phyloP scores from a whole-genome alignment of 2,888 invertebrate genomes.

The Lasioglossum marginatum region DNA sequence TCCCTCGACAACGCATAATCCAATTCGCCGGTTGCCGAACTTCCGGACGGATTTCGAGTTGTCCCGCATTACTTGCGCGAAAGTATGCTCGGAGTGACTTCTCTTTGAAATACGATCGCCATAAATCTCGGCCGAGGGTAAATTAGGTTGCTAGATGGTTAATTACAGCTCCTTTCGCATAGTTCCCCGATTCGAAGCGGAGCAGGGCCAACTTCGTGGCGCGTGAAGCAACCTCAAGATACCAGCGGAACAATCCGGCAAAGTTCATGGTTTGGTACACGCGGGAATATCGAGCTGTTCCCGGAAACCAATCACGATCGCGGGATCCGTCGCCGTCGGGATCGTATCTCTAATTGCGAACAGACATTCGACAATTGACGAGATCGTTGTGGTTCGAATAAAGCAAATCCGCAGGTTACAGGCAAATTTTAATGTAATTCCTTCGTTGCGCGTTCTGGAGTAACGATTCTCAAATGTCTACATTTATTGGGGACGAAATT shows the following conservation, averaged over 20 bases:
- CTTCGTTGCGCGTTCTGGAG: too few relatives aligned
- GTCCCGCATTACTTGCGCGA: slow-evolving; percentile 15
- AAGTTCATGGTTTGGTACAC: slow-evolving; percentile 14
- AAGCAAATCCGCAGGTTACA: background rate
- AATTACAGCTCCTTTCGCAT: slow-evolving; percentile 22
- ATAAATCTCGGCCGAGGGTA: slow-evolving; percentile 12
- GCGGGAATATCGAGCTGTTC: slow-evolving; percentile 15
- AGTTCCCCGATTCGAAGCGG: slow-evolving; percentile 12
- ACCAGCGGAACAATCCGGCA: slow-evolving; percentile 5
- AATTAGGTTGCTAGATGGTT: slow-evolving; percentile 21
- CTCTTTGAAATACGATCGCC: slow-evolving; percentile 17
- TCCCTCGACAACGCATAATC: background rate
- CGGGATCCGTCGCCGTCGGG: background rate
- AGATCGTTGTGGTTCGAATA: background rate
- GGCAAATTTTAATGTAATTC: background rate
- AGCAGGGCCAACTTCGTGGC: slow-evolving; percentile 2
- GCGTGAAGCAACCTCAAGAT: slow-evolving; percentile 18
- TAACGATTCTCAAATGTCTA: background rate
- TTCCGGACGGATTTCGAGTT: background rate
- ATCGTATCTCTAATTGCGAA: background rate
- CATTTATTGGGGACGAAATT: too few relatives aligned
- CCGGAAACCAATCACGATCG: background rate
- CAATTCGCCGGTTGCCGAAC: background rate
- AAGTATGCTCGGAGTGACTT: slow-evolving; percentile 14
- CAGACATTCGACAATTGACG: background rate